A percentile compares a stretch with the other conserved stretches of the same genome.
Evolutionary conservation across 2,888 invertebrate species (phyloP).

Genomic region (Ceraclea dissimilis): DNA sequence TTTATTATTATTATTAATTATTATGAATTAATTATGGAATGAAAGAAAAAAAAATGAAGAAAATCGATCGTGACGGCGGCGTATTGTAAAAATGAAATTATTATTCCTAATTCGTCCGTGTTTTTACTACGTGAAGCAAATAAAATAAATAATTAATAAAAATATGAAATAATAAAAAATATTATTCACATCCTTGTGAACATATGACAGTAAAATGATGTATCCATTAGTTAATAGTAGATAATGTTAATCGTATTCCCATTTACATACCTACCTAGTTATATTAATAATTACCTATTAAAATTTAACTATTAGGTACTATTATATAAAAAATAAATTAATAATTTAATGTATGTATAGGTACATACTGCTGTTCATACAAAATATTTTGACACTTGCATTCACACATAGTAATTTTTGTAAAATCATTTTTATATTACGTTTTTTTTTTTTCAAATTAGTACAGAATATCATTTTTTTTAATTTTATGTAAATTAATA

Average conservation of each 20-base stretch:
- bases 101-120: constrained; percentile 26
- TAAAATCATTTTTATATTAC: no score
- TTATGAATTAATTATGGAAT: background rate
- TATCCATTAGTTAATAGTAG: constrained; percentile 22
- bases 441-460: no score
- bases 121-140: constrained; percentile 22
- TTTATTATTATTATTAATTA: constrained; percentile 2
- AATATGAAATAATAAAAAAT: constrained; percentile 7
- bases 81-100: constrained; percentile 19
- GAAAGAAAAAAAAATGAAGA: background rate
- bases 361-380: no score
- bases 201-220: constrained; percentile 24
- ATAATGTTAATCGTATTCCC: background rate
- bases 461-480: no score
- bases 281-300: background rate
- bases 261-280: background rate
- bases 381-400: no score
- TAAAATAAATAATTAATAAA: background rate
- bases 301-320: no score
- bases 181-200: constrained; percentile 17
- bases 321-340: no score
- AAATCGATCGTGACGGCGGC: constrained; percentile 8
- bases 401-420: no score
- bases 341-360: no score
- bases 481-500: no score